A percentile compares a stretch with the other conserved stretches of the same genome.
Conservation (phyloP, 2,113 vertebrate species). For the Budorcas taxicolor region DNA sequence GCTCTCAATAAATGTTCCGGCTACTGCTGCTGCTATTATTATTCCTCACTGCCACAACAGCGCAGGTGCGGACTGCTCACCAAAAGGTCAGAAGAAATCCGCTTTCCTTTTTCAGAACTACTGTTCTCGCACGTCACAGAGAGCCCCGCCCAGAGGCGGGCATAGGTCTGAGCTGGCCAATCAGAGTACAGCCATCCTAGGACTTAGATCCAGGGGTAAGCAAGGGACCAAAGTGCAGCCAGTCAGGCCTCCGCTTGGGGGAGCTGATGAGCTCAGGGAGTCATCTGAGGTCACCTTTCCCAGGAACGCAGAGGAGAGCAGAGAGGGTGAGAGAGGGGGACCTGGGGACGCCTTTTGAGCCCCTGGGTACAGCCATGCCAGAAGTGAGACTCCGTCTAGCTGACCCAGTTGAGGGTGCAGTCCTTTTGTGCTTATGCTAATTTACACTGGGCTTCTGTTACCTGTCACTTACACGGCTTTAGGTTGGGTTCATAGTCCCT, state of each 20-base stretch:
- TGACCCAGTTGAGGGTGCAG: too few relatives aligned
- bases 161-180: not conserved
- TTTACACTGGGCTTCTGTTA: not conserved
- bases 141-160: not conserved
- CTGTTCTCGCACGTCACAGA: accelerated
- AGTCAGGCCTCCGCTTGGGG: not conserved
- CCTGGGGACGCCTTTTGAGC: not conserved
- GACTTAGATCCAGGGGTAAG: not conserved
- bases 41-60: not conserved
- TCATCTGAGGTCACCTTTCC: not conserved
- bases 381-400: not conserved
- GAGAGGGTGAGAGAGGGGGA: not conserved
- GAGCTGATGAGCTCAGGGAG: accelerated
- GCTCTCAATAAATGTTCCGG: not conserved
- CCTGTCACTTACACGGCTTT: not conserved
- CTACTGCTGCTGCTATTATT: not conserved
- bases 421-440: not conserved
- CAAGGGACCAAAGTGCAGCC: not conserved
- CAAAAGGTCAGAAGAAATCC: not conserved
- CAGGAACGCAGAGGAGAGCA: not conserved
- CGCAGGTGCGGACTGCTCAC: not conserved
- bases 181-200: not conserved
- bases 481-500: not conserved
- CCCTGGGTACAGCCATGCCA: not conserved
- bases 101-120: not conserved